Percentiles rank a stretch among this genome's conserved stretches.
Conservation (phyloP, 2,797 vertebrate species). For the Decapterus maruadsi region DNA sequence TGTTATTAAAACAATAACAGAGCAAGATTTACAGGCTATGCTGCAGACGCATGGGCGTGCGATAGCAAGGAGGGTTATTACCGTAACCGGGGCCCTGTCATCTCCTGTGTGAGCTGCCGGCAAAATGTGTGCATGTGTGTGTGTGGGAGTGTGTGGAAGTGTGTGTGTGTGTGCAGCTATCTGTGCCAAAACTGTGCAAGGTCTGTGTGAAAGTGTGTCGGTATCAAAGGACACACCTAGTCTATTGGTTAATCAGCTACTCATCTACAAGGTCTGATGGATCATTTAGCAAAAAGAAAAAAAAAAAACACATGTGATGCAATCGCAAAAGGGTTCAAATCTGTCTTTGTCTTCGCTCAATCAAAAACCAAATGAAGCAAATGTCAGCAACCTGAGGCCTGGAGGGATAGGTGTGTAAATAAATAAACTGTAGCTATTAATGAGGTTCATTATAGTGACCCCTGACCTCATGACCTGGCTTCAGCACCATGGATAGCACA, state of each 20-base stretch:
- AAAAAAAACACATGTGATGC: not conserved
- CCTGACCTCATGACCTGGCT: conserved; percentile 42
- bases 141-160: conserved; percentile 23
- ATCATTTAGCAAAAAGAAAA: not conserved
- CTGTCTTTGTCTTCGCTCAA: not conserved
- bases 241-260: conserved; percentile 5
- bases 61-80: conserved; percentile 66
- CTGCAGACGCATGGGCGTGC: conserved; percentile 72
- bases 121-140: conserved; percentile 25
- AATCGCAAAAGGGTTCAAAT: not conserved
- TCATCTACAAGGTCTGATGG: not conserved
- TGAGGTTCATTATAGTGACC: not conserved
- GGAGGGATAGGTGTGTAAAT: no score
- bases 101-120: conserved; percentile 61
- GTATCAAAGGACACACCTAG: conserved; percentile 16
- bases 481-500: conserved; percentile 83
- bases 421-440: not conserved
- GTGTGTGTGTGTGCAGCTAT: conserved; percentile 6
- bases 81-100: conserved; percentile 65
- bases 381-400: no score
- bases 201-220: conserved; percentile 23
- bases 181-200: conserved; percentile 1
- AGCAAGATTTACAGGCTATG: conserved; percentile 71
- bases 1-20: conserved; percentile 78
- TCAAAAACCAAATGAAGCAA: not conserved